Evolutionary conservation across 2,113 vertebrate genomes (phyloP).

Genomic region (Nestor notabilis): DNA sequence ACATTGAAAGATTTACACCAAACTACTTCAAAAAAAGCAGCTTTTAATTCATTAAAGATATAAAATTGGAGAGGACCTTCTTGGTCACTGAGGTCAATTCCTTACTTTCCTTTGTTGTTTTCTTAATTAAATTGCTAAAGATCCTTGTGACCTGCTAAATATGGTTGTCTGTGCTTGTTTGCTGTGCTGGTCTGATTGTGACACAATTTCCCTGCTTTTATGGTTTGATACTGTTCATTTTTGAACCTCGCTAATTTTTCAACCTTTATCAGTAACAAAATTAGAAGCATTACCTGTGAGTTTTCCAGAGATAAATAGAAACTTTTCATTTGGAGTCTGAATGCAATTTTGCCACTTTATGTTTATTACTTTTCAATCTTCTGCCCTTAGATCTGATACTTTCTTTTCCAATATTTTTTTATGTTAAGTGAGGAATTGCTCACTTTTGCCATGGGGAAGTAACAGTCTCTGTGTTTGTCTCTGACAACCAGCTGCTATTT

Average conservation of each 20-base stretch:
- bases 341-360: neutral
- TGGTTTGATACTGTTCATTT: neutral
- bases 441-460: neutral
- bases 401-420: neutral
- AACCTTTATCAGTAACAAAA: neutral
- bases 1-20: neutral
- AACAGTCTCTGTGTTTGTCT: neutral
- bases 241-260: neutral
- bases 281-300: neutral
- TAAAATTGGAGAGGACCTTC: neutral
- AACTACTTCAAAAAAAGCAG: neutral
- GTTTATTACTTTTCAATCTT: neutral
- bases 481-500: neutral
- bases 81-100: neutral
- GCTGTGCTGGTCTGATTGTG: neutral
- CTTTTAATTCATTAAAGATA: neutral
- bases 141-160: neutral
- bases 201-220: neutral
- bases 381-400: neutral
- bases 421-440: neutral
- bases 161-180: neutral
- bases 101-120: neutral
- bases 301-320: neutral
- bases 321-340: neutral
- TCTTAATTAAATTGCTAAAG: neutral